Evolutionary conservation across 2,888 invertebrate species (phyloP).

Genomic region (Rhagophthalmus giganteus): DNA sequence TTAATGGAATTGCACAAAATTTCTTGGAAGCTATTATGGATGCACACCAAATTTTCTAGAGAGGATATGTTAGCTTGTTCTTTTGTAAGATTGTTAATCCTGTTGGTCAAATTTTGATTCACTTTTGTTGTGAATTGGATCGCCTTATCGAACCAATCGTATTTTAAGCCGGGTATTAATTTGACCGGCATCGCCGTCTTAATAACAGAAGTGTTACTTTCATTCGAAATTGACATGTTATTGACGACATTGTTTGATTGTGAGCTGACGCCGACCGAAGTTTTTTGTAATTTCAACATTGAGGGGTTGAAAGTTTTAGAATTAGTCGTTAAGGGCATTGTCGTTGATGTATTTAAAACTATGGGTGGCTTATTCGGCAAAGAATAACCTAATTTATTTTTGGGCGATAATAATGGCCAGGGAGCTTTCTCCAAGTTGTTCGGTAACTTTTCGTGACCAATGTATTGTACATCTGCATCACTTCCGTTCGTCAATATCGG

Average conservation of each 20-base stretch:
- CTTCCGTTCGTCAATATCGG: not conserved
- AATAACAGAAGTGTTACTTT: not conserved
- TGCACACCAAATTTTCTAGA: constrained; percentile 58
- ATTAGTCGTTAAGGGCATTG: not conserved
- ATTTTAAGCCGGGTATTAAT: constrained; percentile 38
- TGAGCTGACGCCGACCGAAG: too few relatives aligned
- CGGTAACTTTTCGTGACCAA: not conserved
- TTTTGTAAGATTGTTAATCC: constrained; percentile 59
- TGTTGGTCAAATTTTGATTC: constrained; percentile 60
- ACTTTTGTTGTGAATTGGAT: constrained; percentile 61
- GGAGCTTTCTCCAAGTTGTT: not conserved
- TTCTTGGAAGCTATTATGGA: constrained; percentile 62
- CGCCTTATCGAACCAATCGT: constrained; percentile 65
- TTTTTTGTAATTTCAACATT: not conserved
- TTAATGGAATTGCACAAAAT: constrained; percentile 60
- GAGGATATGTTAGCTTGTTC: constrained; percentile 58
- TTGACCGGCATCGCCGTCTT: constrained; percentile 10
- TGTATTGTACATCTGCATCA: not conserved
- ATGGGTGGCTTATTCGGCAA: not conserved
- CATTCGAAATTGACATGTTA: not conserved
- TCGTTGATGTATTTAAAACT: not conserved
- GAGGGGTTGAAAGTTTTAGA: not conserved
- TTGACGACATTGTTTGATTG: too few relatives aligned
- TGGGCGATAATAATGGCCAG: not conserved
- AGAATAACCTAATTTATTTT: not conserved